phyloP scores from a whole-genome alignment of 2,797 vertebrate species.

The Percopsis omiscomaycus region DNA sequence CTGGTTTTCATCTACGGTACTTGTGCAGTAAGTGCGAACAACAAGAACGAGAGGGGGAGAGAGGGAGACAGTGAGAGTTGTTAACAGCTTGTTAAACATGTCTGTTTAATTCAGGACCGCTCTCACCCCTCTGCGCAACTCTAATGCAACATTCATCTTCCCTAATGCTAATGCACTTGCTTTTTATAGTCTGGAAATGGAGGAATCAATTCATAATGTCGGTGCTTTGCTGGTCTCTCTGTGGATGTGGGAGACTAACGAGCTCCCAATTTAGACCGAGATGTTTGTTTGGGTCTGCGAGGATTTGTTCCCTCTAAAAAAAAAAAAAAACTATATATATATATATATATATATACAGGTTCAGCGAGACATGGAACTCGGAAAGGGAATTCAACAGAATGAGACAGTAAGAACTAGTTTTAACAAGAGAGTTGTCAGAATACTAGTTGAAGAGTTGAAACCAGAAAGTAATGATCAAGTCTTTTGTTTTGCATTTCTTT shows the following conservation, averaged over 20 bases:
- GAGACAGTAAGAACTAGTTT: conserved; percentile 7
- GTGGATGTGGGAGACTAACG: conserved; percentile 50
- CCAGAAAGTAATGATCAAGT: not conserved
- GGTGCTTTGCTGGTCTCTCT: conserved; percentile 14
- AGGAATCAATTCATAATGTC: conserved; percentile 56
- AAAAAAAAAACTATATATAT: not conserved
- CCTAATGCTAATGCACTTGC: conserved; percentile 49
- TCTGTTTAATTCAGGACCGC: conserved; percentile 59
- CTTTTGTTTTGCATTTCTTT: not conserved
- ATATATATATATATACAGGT: not conserved
- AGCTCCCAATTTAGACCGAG: conserved; percentile 51
- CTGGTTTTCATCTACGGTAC: conserved; percentile 40
- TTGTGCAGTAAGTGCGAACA: not conserved
- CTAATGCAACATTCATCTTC: conserved; percentile 46
- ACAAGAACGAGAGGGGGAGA: not conserved
- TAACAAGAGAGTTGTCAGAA: conserved; percentile 9
- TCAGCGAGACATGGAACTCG: conserved; percentile 18
- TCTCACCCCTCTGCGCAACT: conserved; percentile 40
- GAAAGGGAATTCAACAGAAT: conserved; percentile 19
- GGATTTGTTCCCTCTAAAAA: conserved; percentile 14
- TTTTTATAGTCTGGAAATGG: conserved; percentile 50
- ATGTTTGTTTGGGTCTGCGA: conserved; percentile 48
- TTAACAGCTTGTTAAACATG: conserved; percentile 71
- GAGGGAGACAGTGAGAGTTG: conserved; percentile 38
- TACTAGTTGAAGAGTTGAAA: conserved; percentile 7